phyloP scores from a whole-genome alignment of 2,888 invertebrate genomes.

The Drosophila borborema region DNA sequence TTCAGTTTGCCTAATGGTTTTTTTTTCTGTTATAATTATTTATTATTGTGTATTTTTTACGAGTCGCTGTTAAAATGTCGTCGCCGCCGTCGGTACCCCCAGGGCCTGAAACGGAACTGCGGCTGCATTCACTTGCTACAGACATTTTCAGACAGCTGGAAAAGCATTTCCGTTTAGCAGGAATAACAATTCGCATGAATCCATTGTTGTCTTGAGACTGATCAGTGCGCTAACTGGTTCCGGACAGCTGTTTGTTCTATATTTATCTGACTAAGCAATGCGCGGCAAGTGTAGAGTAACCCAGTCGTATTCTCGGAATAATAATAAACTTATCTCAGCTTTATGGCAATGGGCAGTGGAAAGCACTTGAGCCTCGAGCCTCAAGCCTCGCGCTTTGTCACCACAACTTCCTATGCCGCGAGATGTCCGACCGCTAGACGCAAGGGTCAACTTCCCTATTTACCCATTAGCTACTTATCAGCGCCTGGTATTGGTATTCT shows the following conservation, averaged over 20 bases:
- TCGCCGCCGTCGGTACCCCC: constrained; percentile 26
- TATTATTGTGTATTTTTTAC: neutral
- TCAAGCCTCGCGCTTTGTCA: constrained; percentile 63
- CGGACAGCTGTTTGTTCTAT: constrained; percentile 20
- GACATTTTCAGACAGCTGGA: constrained; percentile 25
- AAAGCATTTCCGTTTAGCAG: constrained; percentile 74
- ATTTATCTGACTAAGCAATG: constrained; percentile 54
- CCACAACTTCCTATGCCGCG: constrained; percentile 48
- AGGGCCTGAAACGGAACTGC: constrained; percentile 42
- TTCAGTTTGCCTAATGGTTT: neutral
- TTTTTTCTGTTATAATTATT: neutral
- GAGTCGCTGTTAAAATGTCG: constrained; percentile 40
- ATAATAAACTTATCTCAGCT: constrained; percentile 26
- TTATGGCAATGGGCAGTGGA: constrained; percentile 19
- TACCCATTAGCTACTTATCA: constrained; percentile 37
- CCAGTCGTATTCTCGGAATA: constrained; percentile 43
- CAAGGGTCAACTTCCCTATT: constrained; percentile 65
- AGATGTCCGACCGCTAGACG: constrained; percentile 29
- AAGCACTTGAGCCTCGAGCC: constrained; percentile 59
- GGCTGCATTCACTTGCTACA: constrained; percentile 2
- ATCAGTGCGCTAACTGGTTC: constrained; percentile 47
- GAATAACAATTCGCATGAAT: constrained; percentile 51
- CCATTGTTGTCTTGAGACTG: constrained; percentile 13
- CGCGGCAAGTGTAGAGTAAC: constrained; percentile 10
- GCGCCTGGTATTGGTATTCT: constrained; percentile 14